Conservation (phyloP, 2,797 vertebrate species). For the Oreonectes daqikongensis region DNA sequence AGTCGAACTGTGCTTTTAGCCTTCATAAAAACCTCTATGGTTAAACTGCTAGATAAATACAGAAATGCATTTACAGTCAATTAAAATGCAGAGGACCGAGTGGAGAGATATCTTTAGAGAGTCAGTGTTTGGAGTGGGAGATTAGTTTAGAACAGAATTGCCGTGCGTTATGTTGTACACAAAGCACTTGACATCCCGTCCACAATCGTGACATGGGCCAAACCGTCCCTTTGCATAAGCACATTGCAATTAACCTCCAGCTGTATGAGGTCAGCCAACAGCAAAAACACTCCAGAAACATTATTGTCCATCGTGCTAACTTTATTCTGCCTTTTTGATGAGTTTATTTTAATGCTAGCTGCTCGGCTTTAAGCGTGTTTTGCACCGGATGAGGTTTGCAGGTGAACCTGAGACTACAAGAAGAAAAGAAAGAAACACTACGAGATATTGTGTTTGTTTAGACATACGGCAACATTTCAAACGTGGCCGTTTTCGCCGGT, state of each 20-base stretch:
- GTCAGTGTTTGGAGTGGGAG: constrained; percentile 53
- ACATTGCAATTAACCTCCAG: constrained; percentile 77
- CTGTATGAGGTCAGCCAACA: constrained; percentile 60
- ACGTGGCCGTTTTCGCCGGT: too few relatives aligned
- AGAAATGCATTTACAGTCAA: constrained; percentile 57
- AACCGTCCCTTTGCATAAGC: constrained; percentile 64
- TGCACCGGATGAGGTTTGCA: not conserved
- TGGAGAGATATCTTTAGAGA: constrained; percentile 46
- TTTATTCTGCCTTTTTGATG: not conserved
- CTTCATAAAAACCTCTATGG: not conserved
- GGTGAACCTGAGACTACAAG: not conserved
- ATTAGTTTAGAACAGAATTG: constrained; percentile 69
- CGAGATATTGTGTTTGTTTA: not conserved
- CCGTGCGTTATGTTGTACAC: constrained; percentile 58
- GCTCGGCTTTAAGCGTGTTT: not conserved
- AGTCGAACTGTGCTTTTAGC: not conserved
- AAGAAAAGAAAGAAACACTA: not conserved
- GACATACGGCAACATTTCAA: too few relatives aligned
- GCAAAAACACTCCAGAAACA: constrained; percentile 52
- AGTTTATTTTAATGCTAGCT: not conserved
- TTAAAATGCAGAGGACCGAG: constrained; percentile 63
- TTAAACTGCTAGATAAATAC: constrained; percentile 43
- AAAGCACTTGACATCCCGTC: constrained; percentile 65
- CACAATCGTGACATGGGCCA: constrained; percentile 60
- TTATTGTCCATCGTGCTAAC: constrained; percentile 62